Percentiles rank a stretch among this genome's conserved stretches.
Evolutionary conservation across 2,888 invertebrate species (phyloP).

Genomic region (Maniola hyperantus): DNA sequence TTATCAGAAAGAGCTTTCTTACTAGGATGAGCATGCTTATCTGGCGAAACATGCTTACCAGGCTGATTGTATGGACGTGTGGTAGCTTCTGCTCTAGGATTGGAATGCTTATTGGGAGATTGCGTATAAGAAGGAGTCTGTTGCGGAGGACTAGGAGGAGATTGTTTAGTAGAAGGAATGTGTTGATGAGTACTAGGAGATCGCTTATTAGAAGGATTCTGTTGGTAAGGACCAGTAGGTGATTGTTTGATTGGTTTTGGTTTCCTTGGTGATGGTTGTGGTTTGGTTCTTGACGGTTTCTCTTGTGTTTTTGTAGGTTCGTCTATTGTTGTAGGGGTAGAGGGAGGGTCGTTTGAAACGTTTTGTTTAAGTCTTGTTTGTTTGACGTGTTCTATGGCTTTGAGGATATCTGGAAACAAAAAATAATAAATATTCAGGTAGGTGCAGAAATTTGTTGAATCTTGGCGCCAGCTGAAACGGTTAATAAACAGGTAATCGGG

Average conservation of each 20-base stretch:
- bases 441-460: too few species aligned
- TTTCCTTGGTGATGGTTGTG: neutral
- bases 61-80: neutral
- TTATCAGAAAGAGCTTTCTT: neutral
- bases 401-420: constrained; percentile 37
- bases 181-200: neutral
- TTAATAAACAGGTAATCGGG: too few species aligned
- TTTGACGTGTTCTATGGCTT: constrained; percentile 45
- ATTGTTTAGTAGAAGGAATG: neutral
- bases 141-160: neutral
- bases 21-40: neutral
- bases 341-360: too few species aligned
- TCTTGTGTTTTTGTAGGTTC: neutral
- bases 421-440: neutral
- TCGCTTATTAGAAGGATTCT: neutral
- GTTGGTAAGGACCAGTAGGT: neutral
- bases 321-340: neutral
- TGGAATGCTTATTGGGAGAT: neutral
- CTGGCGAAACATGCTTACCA: neutral
- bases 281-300: neutral
- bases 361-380: constrained; percentile 22
- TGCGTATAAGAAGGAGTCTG: neutral
- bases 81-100: neutral
- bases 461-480: too few species aligned
- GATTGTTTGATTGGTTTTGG: neutral